Conservation (phyloP, 2,113 vertebrate genomes). For the Aplodontia rufa region DNA sequence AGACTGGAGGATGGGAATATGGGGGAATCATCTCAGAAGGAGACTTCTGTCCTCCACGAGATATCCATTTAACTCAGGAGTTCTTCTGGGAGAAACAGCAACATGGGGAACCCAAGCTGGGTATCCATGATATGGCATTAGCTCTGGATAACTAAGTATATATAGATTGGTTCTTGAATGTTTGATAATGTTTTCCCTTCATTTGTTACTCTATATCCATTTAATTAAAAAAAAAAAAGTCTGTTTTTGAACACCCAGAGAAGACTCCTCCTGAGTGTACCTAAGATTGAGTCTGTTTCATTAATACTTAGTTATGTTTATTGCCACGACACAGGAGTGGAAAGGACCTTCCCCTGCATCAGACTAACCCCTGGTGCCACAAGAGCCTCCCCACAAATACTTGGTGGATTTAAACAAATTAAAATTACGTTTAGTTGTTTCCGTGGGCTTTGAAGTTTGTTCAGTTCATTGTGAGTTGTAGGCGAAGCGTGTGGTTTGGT, state of each 20-base stretch:
- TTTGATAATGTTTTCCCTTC: too few species aligned
- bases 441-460: neutral
- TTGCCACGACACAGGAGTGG: neutral
- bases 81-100: too few species aligned
- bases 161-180: too few species aligned
- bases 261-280: neutral
- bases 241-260: neutral
- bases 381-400: neutral
- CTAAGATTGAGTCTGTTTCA: neutral
- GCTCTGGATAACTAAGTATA: too few species aligned
- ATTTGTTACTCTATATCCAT: too few species aligned
- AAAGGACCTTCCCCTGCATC: neutral
- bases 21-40: too few species aligned
- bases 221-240: too few species aligned
- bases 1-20: too few species aligned
- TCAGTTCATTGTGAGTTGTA: neutral
- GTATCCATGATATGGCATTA: too few species aligned
- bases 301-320: neutral
- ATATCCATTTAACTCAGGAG: too few species aligned
- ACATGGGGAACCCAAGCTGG: too few species aligned
- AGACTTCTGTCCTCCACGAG: too few species aligned
- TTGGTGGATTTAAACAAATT: conserved; percentile 12
- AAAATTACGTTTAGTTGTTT: neutral
- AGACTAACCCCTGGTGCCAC: neutral
- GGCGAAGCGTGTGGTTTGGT: neutral